Base-by-base conservation (phyloP, 2,797 vertebrate species). In the Peromyscus melanophrys region DNA sequence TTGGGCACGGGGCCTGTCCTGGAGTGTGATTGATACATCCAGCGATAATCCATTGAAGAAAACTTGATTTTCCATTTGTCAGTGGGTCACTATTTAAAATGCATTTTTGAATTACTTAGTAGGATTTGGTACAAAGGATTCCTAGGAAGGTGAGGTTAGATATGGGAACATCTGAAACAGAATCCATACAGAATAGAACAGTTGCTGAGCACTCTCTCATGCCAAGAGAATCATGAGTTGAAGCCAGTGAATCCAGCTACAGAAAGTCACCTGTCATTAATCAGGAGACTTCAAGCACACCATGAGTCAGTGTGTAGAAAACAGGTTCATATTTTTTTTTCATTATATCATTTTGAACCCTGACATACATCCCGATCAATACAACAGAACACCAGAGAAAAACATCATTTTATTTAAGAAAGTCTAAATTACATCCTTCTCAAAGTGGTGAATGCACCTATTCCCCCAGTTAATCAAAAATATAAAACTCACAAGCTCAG, bases 381-480 rank as follows among this genome's bases (percentile, higher is more conserved):
- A 6, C 21, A 92, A 29, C 27, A 43, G 29, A 71, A 81, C 16
- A 91, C 11, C 13, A 10, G 6, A 94, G 57, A 37, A 61, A 14
- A 77, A 61, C 27, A 63, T 0, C 27, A 69, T 52, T 67, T 63
- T 61, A 31, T 57, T 92, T 94, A 85, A 92, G 40, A 67, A 92
- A 91, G 12, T 82, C 14, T 43, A 27, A 91, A 49, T 84, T 91
- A 81, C 3, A 4, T 0, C 21, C 6, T 46, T 40, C 2, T 52
- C 16, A 95, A 89, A 89, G 11, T 87, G 14, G 1, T 40, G 6
- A 81, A 61, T 29, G 2, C 23, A 7, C 3, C 14, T 40, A 1
- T 16, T 14, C 34, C 75, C n/a, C 11, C 65, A n/a, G 52, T 78
- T 96, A 92, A 81, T 89, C 40, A 80, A 92, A 67, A 75, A 91